Evolutionary conservation across 1,140 invertebrate species (phyloP).

Genomic region (Apis cerana): DNA sequence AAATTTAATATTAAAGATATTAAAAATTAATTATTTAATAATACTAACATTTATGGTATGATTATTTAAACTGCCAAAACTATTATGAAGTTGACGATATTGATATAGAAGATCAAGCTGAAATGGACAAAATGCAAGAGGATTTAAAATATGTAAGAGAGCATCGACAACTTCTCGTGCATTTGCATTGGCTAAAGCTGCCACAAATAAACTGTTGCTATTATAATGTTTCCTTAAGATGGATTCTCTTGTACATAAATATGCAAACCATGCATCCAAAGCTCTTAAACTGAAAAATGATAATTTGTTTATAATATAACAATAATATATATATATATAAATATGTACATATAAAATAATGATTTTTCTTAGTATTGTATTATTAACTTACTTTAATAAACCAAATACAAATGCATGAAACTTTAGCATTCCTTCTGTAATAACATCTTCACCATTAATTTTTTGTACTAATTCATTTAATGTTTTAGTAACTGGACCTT

Average conservation of each 20-base stretch:
- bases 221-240: constrained; percentile 91
- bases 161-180: constrained; percentile 86
- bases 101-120: constrained; percentile 91
- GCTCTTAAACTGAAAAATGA: constrained; percentile 85
- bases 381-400: constrained; percentile 89
- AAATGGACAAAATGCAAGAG: constrained; percentile 89
- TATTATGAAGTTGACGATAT: constrained; percentile 88
- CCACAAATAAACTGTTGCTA: constrained; percentile 86
- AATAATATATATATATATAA: neutral
- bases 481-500: constrained; percentile 92
- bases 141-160: constrained; percentile 88
- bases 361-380: neutral
- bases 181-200: constrained; percentile 84
- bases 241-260: constrained; percentile 90
- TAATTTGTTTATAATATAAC: neutral
- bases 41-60: constrained; percentile 80
- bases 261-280: constrained; percentile 92
- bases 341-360: neutral
- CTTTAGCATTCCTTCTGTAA: constrained; percentile 92
- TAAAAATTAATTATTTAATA: constrained; percentile 66
- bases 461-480: constrained; percentile 92
- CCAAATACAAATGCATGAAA: constrained; percentile 95
- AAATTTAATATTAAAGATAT: neutral
- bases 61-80: constrained; percentile 86
- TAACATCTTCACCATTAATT: constrained; percentile 91